Evolutionary conservation across 2,888 invertebrate species (phyloP), one percentile per base, ranked within the genome.

Genomic region (Harpagoxenus sublaevis): DNA sequence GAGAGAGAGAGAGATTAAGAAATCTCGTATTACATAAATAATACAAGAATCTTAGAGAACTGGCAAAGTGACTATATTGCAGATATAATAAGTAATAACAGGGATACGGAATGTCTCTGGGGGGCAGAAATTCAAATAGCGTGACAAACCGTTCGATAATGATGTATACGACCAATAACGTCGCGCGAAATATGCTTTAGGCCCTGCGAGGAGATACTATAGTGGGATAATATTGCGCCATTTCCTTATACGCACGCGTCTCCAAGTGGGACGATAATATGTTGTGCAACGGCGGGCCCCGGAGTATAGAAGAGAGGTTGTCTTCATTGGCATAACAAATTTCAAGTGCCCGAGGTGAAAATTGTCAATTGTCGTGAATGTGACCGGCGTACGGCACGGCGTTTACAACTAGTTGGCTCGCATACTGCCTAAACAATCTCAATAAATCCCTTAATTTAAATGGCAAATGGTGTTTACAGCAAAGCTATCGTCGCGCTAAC

Each of bases 261-360:
- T 53, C 31, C 51, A 78, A 82, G 82, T 77, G 35, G 82, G 82
- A 82, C 77, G 53, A 74, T 75, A 74, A 82, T 82, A 77, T 28
- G 55, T 85, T 83, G 84, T 60, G 84, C 74, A 84, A 85, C 70
- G 51, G n/a, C 48, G 42, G 15, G 23, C 70, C 51, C 28, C 71
- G 60, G 66, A 53, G 86, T 63, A 75, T 35, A 57, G 77, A 83
- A 68, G 77, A 84, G 75, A 84, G 74, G 66, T 60, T 53, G 57
- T 81, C 57, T 35, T 45, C 85, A 86, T 86, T 86, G 71, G 86
- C 85, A 86, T 86, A 86, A 81, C 85, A 86, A 86, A 86, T 86
- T 86, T 81, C 86, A 81, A 74, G 62, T 75, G 81, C 51, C 48
- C 45, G 77, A 77, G 82, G 82, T 82, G 82, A 77, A 82, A 77